Evolutionary conservation across 37 sponge, comb jelly and placozoan species (phyloP), one percentile per base, ranked within the genome.

Genomic region (Geodia barretti): DNA sequence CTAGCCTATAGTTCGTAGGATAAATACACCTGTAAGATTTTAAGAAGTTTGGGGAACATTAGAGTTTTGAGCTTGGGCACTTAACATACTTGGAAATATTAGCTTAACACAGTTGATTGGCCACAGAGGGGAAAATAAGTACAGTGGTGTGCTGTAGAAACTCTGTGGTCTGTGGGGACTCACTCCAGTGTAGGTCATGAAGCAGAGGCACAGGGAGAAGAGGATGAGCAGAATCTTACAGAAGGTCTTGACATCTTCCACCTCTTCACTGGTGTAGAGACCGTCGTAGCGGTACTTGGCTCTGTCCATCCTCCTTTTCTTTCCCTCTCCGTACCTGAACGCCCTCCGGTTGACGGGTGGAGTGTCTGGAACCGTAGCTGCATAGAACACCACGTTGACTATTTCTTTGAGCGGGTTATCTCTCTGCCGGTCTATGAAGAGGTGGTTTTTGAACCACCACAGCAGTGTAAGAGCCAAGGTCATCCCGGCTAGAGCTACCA

Each of bases 311-410:
- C 76, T 54, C 17, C 60, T 30, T 41, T 75, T 54, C 60, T 59
- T 75, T 60, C 33, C 76, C 24, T 75, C 76, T 60, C 76, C 76
- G 59, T 75, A 75, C 9, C 76, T 14, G 29, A 75, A 75, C 20
- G 76, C 76, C 19, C 76, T 29, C 24, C 76, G 54, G 76, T 59
- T 24, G 1, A 43, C 9, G 11, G 76, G 76, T 2, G 61, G 33
- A 3, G 31, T 20, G 42, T 41, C 42, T 29, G 54, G 54, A 19
- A 58, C 60, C 30, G 76, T 75, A 11, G 76, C 60, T 5, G 76
- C 76, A 61, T 41, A 75, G 0, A 26, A 61, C 9, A 24, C 59
- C 60, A 75, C 60, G 59, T 41, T 58, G 60, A 31, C 61, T 11
- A 75, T 60, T n/a, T 42, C 20, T 30, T 59, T 75, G 23, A 75